Base-by-base conservation (phyloP, 2,797 vertebrate genomes). In the Anas georgica region DNA sequence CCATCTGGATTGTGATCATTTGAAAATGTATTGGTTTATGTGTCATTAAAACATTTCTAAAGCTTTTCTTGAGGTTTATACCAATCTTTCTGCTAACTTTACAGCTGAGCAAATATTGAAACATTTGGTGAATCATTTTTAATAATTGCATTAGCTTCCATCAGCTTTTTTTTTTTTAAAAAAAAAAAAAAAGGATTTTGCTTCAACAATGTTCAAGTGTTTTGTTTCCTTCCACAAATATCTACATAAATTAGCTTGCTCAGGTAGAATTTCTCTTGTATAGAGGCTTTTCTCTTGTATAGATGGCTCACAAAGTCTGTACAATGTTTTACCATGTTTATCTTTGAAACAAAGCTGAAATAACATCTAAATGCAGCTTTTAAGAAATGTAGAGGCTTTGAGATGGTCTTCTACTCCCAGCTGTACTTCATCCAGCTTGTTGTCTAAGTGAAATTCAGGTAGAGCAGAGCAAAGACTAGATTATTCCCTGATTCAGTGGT, bases 1-100 rank as follows among this genome's bases (percentile, higher is more conserved):
- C 95, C 93, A 93, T 96, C 90, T 96, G 94, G 92, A 92, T 96
- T 70, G 74, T 79, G 85, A 96, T 90, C 9, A 58, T 82, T 90
- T 94, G 80, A 96, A 95, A 83, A 92, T 79, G 79, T 91, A 83
- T 50, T 94, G 68, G 67, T 79, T 92, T 95, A 48, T 62, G 76
- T 88, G 80, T 82, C 90, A 91, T 91, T 95, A 88, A 92, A 96
- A 76, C 43, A 88, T 86, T 93, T 90, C 90, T 94, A 74, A 92
- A 86, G 67, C 87, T 90, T 93, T 91, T 50, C 76, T 93, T 72
- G 66, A 52, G 67, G 74, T 90, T 92, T 82, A 60, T 86, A 94
- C 55, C 31, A 90, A 58, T 90, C 80, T 92, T 88, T 76, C 66
- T 63, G 46, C 63, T 86, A 82, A 45, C 55, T 84, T 78, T 88